phyloP scores from a whole-genome alignment of 2,888 invertebrate species.

The Drosophila meridiana region DNA sequence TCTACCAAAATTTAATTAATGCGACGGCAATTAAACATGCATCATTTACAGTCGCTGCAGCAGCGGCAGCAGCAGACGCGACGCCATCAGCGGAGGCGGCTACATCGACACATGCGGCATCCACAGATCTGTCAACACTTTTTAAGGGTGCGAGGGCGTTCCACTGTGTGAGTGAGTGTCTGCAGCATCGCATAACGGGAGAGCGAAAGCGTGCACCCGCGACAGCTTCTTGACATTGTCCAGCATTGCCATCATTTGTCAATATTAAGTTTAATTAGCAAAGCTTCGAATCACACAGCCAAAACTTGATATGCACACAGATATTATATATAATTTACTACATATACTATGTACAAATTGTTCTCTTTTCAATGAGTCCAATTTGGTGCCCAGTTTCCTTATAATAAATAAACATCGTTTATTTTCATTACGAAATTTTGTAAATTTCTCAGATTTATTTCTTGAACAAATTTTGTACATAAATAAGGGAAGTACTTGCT shows the following conservation, averaged over 20 bases:
- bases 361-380: conserved; percentile 49
- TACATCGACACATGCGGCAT: conserved; percentile 65
- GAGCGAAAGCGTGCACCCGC: conserved; percentile 19
- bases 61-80: conserved; percentile 45
- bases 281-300: conserved; percentile 43
- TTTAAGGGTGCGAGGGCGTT: conserved; percentile 11
- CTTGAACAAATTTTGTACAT: conserved; percentile 20
- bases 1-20: conserved; percentile 77
- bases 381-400: conserved; percentile 38
- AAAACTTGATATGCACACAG: conserved; percentile 4
- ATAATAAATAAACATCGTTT: conserved; percentile 50
- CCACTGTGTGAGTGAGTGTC: not conserved
- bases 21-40: conserved; percentile 80
- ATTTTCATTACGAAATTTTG: conserved; percentile 57
- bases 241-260: conserved; percentile 77
- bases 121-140: conserved; percentile 65
- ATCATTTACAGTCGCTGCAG: conserved; percentile 74
- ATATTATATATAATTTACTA: conserved; percentile 1
- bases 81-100: conserved; percentile 55
- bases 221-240: conserved; percentile 66
- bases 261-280: conserved; percentile 81
- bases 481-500: conserved; percentile 2
- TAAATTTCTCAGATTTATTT: conserved; percentile 47
- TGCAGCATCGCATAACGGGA: conserved; percentile 31
- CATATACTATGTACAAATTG: conserved; percentile 38